phyloP scores from a whole-genome alignment of 1,140 invertebrate species.

The Tyrophagus putrescentiae region DNA sequence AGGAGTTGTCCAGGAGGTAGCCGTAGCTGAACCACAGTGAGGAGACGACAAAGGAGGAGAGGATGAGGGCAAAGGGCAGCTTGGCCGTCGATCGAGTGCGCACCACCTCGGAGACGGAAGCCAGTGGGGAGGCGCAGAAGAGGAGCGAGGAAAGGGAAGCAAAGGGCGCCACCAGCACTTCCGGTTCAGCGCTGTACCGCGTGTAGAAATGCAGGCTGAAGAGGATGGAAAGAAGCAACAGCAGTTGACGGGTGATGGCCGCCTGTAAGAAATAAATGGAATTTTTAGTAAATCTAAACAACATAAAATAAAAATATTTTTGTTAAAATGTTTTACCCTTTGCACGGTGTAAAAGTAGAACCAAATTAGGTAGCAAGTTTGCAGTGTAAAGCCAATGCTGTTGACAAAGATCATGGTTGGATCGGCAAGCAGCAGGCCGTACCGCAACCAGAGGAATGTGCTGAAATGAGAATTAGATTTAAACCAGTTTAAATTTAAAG shows the following conservation, averaged over 20 bases:
- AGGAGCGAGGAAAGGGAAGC: conserved; percentile 54
- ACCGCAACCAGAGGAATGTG: conserved; percentile 49
- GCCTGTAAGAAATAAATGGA: conserved; percentile 26
- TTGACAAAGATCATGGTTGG: conserved; percentile 50
- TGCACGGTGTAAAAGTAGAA: conserved; percentile 47
- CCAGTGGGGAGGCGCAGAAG: conserved; percentile 61
- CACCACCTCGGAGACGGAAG: conserved; percentile 53
- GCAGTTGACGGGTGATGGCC: conserved; percentile 28
- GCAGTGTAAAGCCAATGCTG: conserved; percentile 46
- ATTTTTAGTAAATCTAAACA: conserved; percentile 7
- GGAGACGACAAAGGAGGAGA: conserved; percentile 54
- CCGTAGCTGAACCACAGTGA: conserved; percentile 60
- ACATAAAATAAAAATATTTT: conserved; percentile 27
- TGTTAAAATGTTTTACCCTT: conserved; percentile 35
- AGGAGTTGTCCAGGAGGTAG: conserved; percentile 48
- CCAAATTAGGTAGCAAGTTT: conserved; percentile 45
- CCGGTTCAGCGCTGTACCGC: not conserved
- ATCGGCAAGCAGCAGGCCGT: conserved; percentile 50
- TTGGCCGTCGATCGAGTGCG: conserved; percentile 54
- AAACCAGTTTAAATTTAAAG: conserved; percentile 4
- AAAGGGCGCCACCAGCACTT: conserved; percentile 40
- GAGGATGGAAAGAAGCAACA: conserved; percentile 23
- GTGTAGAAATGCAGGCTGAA: conserved; percentile 19
- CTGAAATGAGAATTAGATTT: conserved; percentile 32
- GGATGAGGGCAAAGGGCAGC: conserved; percentile 59